phyloP scores from a whole-genome alignment of 2,797 vertebrate genomes.

The Melanotaenia trifasciata region DNA sequence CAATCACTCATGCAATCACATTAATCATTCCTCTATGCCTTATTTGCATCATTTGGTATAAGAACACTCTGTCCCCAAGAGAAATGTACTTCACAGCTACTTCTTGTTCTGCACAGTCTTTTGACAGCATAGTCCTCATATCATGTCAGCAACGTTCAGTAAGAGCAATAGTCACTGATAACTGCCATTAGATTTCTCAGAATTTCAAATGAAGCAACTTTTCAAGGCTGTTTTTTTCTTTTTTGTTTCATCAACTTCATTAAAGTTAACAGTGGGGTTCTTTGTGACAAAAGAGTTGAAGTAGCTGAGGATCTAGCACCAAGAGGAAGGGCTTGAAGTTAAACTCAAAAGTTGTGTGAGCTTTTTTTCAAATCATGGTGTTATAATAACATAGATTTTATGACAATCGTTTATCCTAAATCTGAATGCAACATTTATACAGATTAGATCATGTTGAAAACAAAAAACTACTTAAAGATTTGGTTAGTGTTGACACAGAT shows the following conservation, averaged over 20 bases:
- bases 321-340: constrained; percentile 17
- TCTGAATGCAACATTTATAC: too few species aligned
- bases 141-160: constrained; percentile 66
- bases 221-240: constrained; percentile 47
- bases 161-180: constrained; percentile 62
- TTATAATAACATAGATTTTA: neutral
- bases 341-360: neutral
- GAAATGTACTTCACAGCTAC: constrained; percentile 66
- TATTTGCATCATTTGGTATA: constrained; percentile 76
- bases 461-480: neutral
- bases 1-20: constrained; percentile 80
- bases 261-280: constrained; percentile 20
- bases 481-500: constrained; percentile 3
- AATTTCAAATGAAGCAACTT: constrained; percentile 67
- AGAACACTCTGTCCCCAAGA: constrained; percentile 62
- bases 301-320: constrained; percentile 12
- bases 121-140: constrained; percentile 63
- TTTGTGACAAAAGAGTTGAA: constrained; percentile 35
- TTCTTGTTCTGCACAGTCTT: constrained; percentile 60
- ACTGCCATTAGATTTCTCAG: constrained; percentile 68
- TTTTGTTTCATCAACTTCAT: constrained; percentile 30
- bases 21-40: constrained; percentile 75
- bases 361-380: neutral
- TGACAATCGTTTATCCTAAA: neutral
- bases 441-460: neutral